Conservation (phyloP, 2,888 invertebrate genomes). For the Zaprionus obscuricornis region DNA sequence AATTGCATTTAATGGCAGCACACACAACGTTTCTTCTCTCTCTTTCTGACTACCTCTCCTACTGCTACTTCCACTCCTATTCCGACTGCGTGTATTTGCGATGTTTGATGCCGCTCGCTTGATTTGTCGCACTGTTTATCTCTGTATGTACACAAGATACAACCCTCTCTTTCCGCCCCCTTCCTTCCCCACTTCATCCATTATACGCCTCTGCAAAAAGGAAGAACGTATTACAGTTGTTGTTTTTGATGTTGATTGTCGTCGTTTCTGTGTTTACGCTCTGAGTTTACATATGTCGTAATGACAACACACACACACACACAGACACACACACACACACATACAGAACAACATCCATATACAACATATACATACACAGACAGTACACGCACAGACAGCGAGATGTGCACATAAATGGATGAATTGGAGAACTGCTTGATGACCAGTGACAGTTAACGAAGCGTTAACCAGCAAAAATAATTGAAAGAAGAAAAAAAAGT, state of each 20-base stretch:
- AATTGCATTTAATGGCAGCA: conserved; percentile 66
- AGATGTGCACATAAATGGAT: conserved; percentile 36
- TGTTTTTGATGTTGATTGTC: conserved; percentile 63
- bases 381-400: not conserved
- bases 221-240: conserved; percentile 39
- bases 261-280: conserved; percentile 55
- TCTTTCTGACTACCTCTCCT: not conserved
- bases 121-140: conserved; percentile 61
- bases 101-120: conserved; percentile 40
- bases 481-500: no score
- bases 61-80: not conserved
- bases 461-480: conserved; percentile 45
- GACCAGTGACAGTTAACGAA: conserved; percentile 58
- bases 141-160: conserved; percentile 7
- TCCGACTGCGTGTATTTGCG: conserved; percentile 16
- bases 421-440: conserved; percentile 38
- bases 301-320: conserved; percentile 37
- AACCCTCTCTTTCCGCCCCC: not conserved
- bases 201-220: not conserved
- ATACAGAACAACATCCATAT: not conserved
- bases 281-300: conserved; percentile 59
- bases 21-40: conserved; percentile 12
- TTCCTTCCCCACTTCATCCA: not conserved
- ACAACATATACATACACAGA: not conserved
- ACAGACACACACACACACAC: conserved; percentile 2